Evolutionary conservation across 2,797 vertebrate species (phyloP).

Genomic region (Propithecus deckenii): DNA sequence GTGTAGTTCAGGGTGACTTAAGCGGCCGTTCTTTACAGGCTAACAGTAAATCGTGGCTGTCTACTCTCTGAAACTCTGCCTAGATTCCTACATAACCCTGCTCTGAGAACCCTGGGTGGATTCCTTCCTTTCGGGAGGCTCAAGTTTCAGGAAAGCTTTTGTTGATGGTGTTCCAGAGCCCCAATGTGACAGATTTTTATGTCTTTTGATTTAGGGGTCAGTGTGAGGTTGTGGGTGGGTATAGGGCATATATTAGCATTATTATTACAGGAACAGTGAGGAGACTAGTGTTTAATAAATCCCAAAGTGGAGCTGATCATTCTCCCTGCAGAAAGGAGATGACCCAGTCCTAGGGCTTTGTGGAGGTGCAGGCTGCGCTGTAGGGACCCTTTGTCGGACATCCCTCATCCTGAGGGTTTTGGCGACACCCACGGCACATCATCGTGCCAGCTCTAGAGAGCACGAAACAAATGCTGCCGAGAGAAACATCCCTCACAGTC

Average conservation of each 20-base stretch:
- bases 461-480: background rate
- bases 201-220: background rate
- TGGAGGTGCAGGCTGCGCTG: fast-evolving
- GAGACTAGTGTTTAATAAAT: background rate
- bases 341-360: background rate
- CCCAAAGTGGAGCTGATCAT: background rate
- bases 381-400: background rate
- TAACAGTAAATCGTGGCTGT: background rate
- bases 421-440: background rate
- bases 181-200: background rate
- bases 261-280: background rate
- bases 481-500: background rate
- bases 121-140: slow-evolving; percentile 25
- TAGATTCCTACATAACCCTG: background rate
- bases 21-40: background rate
- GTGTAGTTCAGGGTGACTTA: background rate
- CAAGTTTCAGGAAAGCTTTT: background rate
- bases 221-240: background rate
- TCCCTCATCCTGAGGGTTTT: background rate
- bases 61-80: slow-evolving; percentile 13
- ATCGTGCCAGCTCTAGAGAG: background rate
- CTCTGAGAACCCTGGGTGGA: background rate
- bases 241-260: background rate
- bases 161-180: background rate
- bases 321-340: background rate